Evolutionary conservation across 2,113 vertebrate genomes (phyloP), one percentile per base, ranked within the genome.

Genomic region (Engraulis encrasicolus): DNA sequence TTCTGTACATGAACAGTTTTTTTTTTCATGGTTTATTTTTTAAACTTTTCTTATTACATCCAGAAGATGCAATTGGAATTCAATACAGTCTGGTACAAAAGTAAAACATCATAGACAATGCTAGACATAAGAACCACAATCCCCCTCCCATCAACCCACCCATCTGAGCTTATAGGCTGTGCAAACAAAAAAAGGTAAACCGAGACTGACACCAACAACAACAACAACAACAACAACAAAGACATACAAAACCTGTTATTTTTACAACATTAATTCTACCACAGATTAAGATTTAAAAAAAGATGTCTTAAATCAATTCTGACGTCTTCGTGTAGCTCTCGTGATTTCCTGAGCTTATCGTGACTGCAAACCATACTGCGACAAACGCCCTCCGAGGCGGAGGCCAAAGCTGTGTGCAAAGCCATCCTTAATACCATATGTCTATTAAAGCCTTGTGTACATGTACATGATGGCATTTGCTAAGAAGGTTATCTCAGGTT

Each of bases 401-500:
- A 74, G 66, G 66, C 2, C 31, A 34, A 31, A 74, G 66, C 31
- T 15, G 27, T 34, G 27, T 74, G 23, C 34, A 74, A 74, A 74
- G 66, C 66, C 66, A 74, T 74, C 27, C 9, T 36, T 36, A 74
- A 74, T 74, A 31, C 66, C 66, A 74, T 74, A 74, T 74, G 66
- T 74, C 66, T 74, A 74, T 74, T 74, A 74, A 74, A 74, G 27
- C 66, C 66, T 31, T 31, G 23, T 74, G 66, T 74, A 74, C 31
- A 27, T 74, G 66, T 74, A 74, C 66, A 74, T 74, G 66, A 74
- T 31, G 66, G 66, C 66, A 74, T 74, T 74, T 66, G 0, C 58
- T 74, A 74, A 74, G 66, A 74, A 74, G 66, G 66, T 74, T 74
- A 74, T 74, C 66, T 74, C 23, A 74, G 1, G 45, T 82, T 82